These are phyloP conservation scores for Anagyrus pseudococci DNA, from an alignment of 2,888 invertebrate species.

Conservation along the genomic window DNA sequence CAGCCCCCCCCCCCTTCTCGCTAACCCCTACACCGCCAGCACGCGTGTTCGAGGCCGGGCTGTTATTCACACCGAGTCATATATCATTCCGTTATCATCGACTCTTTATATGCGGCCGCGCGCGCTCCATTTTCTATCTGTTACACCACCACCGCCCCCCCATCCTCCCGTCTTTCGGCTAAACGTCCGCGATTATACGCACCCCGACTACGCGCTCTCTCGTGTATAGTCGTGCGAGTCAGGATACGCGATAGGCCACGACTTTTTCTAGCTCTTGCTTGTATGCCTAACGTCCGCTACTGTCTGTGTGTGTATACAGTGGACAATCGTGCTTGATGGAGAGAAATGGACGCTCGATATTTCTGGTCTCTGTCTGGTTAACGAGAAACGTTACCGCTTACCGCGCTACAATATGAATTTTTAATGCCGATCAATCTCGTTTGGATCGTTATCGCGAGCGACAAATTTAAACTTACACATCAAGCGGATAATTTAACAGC, in stretches of 20 bases:
- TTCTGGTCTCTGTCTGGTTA: not conserved
- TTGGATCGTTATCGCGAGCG: too few species aligned
- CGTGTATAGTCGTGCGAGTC: constrained; percentile 3
- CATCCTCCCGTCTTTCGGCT: too few species aligned
- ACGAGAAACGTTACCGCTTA: too few species aligned
- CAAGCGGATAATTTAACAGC: too few species aligned
- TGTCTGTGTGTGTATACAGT: not conserved
- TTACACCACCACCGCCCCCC: constrained; percentile 44
- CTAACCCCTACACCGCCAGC: constrained; percentile 40
- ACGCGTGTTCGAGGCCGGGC: constrained; percentile 44
- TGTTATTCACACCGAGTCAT: constrained; percentile 60
- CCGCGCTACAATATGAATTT: too few species aligned
- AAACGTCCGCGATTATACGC: constrained; percentile 20
- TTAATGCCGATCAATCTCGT: too few species aligned
- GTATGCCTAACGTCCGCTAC: not conserved
- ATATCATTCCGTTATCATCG: constrained; percentile 63
- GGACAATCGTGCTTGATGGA: too few species aligned
- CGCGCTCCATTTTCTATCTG: constrained; percentile 61
- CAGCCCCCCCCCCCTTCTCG: constrained; percentile 33
- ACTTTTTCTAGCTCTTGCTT: not conserved
- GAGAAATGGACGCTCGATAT: too few species aligned
- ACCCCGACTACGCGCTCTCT: not conserved
- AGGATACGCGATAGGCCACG: constrained; percentile 29
- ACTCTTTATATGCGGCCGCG: constrained; percentile 63
- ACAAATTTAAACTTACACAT: too few species aligned